Evolutionary conservation across 2,797 vertebrate species (phyloP).

Genomic region (Basileuterus tristriatus): DNA sequence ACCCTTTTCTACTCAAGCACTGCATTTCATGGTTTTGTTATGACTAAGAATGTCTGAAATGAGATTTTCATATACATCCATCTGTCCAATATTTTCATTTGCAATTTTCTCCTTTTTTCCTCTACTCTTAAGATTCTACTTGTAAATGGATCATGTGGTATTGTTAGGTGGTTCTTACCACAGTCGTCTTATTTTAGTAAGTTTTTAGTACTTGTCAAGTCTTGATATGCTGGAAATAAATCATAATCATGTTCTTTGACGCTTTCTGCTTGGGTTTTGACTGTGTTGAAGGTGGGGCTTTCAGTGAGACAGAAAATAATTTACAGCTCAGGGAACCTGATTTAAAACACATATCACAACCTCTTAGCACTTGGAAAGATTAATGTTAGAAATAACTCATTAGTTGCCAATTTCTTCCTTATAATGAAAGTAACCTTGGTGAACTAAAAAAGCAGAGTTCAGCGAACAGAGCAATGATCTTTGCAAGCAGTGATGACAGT

Average conservation of each 20-base stretch:
- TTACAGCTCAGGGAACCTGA: not conserved
- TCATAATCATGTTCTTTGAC: not conserved
- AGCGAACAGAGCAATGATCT: not conserved
- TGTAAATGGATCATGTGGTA: not conserved
- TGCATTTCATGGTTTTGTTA: not conserved
- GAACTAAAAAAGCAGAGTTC: not conserved
- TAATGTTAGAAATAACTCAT: not conserved
- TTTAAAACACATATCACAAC: not conserved
- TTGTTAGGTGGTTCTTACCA: not conserved
- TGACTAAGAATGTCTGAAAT: slow-evolving; percentile 7
- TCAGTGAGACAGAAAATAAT: not conserved
- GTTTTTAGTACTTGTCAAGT: not conserved
- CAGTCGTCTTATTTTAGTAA: not conserved
- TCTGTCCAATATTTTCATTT: not conserved
- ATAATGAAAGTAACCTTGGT: not conserved
- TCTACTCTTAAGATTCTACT: not conserved
- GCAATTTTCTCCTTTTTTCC: not conserved
- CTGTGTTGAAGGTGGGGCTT: not conserved
- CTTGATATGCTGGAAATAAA: not conserved
- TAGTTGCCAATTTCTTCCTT: not conserved
- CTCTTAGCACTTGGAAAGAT: not conserved
- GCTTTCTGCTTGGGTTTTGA: not conserved
- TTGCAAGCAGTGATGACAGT: not conserved
- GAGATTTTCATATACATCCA: not conserved
- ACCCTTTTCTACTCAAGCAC: not conserved